Base-by-base conservation (phyloP, 2,797 vertebrate species). In the Pipistrellus pipistrellus region DNA sequence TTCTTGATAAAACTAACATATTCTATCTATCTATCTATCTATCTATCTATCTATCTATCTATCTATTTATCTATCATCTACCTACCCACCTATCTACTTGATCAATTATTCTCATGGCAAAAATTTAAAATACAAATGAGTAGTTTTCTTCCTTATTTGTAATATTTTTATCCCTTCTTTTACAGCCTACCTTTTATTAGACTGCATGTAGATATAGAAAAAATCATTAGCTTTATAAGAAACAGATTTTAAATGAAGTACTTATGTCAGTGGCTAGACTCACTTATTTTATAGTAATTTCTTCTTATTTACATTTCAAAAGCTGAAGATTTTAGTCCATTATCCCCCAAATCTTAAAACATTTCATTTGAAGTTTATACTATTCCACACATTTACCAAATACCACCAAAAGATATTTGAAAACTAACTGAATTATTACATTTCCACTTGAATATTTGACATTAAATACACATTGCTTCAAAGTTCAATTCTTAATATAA, bases 401-500 rank as follows among this genome's bases (percentile, higher is more conserved):
- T 81, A 68, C 48, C 44, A 48, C n/a, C 8, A 8, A 69, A 85
- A 94, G 32, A 3, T 88, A 93, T 64, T 93, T 93, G 76, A 93
- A 94, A 93, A 84, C 48, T 71, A 78, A 92, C 15, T 30, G 46
- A 72, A 72, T 96, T 35, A 81, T 69, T 91, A 69, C 68, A 87
- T 77, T 90, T 93, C 62, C 35, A 68, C 66, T 68, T 84, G 53
- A 38, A 53, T 75, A 77, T 59, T 46, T 96, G 90, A 87, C 59
- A 85, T 46, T 1, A 12, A 83, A 62, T 41, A 57, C 17, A 18
- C 59, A 57, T 59, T 62, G 59, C 30, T 25, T 85, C 30, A 57
- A 69, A 89, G 76, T 93, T 85, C 41, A 91, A 25, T 62, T 87
- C 76, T 95, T 91, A 89, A 93, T 87, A 93, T 86, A 93, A 55